phyloP scores from a whole-genome alignment of 2,797 vertebrate species.

The Anguilla pacifica region DNA sequence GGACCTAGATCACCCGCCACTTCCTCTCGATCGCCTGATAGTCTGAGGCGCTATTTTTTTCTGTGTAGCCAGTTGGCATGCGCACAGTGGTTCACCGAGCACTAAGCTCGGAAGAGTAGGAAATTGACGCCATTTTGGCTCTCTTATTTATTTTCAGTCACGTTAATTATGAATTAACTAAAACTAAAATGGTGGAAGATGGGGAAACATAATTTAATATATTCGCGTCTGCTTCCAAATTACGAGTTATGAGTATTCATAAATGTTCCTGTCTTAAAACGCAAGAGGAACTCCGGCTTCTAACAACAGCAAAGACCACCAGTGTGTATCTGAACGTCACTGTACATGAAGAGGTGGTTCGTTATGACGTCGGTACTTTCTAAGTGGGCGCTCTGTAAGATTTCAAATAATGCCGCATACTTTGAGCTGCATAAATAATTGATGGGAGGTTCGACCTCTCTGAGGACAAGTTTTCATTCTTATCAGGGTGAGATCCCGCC shows the following conservation, averaged over 20 bases:
- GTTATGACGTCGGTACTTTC: conserved; percentile 34
- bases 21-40: conserved; percentile 59
- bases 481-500: conserved; percentile 25
- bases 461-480: conserved; percentile 1
- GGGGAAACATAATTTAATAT: background rate
- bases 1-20: conserved; percentile 71
- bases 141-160: conserved; percentile 2
- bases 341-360: conserved; percentile 29
- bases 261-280: background rate
- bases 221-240: background rate
- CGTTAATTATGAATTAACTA: conserved; percentile 6
- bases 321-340: conserved; percentile 15
- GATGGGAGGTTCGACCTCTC: conserved; percentile 20
- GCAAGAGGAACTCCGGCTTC: background rate
- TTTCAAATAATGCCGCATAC: conserved; percentile 43
- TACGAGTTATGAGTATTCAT: background rate
- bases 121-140: conserved; percentile 37
- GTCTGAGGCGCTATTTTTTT: background rate
- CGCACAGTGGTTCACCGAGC: conserved; percentile 17
- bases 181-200: conserved; percentile 13
- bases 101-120: background rate
- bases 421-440: conserved; percentile 10
- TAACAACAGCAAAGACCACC: background rate
- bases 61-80: conserved; percentile 19
- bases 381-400: conserved; percentile 27